Conservation (phyloP, 2,888 invertebrate genomes). For the Calephelis perditalis region DNA sequence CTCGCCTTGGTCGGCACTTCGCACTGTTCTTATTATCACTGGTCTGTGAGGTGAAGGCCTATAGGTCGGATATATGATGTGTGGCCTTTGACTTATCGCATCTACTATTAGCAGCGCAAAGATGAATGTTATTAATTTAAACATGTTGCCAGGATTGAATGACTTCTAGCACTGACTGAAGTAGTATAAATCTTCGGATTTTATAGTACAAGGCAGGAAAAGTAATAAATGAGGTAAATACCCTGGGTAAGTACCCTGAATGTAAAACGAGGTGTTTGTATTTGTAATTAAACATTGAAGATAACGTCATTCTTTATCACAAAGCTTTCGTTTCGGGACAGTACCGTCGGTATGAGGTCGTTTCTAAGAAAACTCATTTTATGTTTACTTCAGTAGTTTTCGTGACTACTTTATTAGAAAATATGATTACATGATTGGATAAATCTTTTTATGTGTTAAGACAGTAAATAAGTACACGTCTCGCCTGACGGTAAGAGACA, state of each 20-base stretch:
- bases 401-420: too few species aligned
- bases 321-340: background rate
- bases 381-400: too few species aligned
- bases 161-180: background rate
- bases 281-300: background rate
- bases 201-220: background rate
- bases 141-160: constrained; percentile 24
- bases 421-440: too few species aligned
- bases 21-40: constrained; percentile 31
- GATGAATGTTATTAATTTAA: constrained; percentile 30
- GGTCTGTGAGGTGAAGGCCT: constrained; percentile 32
- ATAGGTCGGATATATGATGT: constrained; percentile 35
- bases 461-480: too few species aligned
- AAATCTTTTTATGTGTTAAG: too few species aligned
- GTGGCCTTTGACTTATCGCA: constrained; percentile 29
- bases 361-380: too few species aligned
- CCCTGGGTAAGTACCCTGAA: background rate
- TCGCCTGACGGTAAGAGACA: too few species aligned
- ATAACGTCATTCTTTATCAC: background rate
- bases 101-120: constrained; percentile 32
- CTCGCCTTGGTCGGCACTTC: constrained; percentile 33
- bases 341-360: background rate
- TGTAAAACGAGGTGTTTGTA: background rate
- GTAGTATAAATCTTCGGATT: background rate
- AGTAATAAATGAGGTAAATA: background rate